Evolutionary conservation across 2,113 vertebrate genomes (phyloP).

Genomic region (Hipposideros armiger): DNA sequence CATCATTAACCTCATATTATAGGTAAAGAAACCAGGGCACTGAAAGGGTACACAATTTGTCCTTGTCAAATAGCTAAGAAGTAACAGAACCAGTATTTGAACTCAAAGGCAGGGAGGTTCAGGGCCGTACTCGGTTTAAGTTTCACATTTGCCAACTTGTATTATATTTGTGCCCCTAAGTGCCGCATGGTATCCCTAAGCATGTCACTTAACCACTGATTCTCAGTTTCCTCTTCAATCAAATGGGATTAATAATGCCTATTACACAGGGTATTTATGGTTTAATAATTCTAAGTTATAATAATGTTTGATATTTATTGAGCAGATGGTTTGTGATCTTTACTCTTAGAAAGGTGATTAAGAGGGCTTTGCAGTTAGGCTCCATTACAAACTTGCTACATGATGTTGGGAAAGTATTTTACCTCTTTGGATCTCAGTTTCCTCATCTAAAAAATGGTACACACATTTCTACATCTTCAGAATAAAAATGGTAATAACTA

Average conservation of each 20-base stretch:
- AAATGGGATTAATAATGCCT: background rate
- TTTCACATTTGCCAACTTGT: background rate
- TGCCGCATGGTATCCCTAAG: background rate
- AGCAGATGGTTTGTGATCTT: background rate
- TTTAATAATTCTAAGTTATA: constrained; percentile 3
- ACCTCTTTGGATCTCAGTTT: background rate
- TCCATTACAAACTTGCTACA: background rate
- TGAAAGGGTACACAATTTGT: background rate
- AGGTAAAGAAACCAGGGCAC: background rate
- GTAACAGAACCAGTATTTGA: background rate
- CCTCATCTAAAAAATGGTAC: background rate
- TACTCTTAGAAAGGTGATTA: background rate
- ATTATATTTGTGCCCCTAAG: background rate
- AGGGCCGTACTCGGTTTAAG: background rate
- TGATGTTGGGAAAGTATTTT: background rate
- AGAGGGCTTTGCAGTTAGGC: background rate
- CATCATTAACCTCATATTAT: background rate
- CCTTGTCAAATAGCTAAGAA: background rate
- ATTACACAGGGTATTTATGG: background rate
- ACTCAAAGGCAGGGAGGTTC: background rate
- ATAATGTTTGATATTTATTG: background rate
- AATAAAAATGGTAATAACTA: background rate
- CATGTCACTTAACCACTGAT: background rate
- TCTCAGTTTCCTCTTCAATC: background rate
- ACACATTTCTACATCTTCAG: constrained; percentile 12